Evolutionary conservation across 2,888 invertebrate species (phyloP), one percentile per base, ranked within the genome.

Genomic region (Tinea semifulvella): DNA sequence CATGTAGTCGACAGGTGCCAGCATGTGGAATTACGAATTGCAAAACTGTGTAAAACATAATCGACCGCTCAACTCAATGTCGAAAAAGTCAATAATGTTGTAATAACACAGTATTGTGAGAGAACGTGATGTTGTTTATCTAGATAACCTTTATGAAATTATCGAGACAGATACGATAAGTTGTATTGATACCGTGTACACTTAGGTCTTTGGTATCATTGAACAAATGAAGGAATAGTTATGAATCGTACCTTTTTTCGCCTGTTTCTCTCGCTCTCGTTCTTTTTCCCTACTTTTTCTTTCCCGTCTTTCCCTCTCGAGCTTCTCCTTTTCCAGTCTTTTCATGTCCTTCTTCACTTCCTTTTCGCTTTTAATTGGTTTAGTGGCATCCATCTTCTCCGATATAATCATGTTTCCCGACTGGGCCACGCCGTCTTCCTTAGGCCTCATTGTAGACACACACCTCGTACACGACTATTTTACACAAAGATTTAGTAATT

Each of bases 381-480:
- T 75, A 44, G 77, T 72, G 54, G 82, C 79, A 57, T 82, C 82
- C 42, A 80, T 77, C 56, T 84, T 83, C 60, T 85, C 85, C 53
- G 83, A 79, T 55, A 85, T 62, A 47, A 85, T 85, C 59, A 85
- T 79, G 52, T 83, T 79, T 57, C 81, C 82, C 48, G 71, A 68
- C 52, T 79, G 76, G 61, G 75, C 57, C 53, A 66, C 50, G 54
- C 75, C 76, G 56, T 70, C 69, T 50, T 77, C 80, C 58, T 79
- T 80, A 47, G 80, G 77, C 58, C 79, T 67, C 80, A 80, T 80
- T 49, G 47, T n/a, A 13, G 51, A 49, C 59, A 58, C 56, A 48
- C 48, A 46, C 38, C 40, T 49, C 49, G 46, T 45, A 18, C 57
- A 56, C 59, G 53, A 45, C 45, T 51, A 40, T 55, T 57, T 63